Base-by-base conservation (phyloP, 2,888 invertebrate genomes). In the Volucella inanis region DNA sequence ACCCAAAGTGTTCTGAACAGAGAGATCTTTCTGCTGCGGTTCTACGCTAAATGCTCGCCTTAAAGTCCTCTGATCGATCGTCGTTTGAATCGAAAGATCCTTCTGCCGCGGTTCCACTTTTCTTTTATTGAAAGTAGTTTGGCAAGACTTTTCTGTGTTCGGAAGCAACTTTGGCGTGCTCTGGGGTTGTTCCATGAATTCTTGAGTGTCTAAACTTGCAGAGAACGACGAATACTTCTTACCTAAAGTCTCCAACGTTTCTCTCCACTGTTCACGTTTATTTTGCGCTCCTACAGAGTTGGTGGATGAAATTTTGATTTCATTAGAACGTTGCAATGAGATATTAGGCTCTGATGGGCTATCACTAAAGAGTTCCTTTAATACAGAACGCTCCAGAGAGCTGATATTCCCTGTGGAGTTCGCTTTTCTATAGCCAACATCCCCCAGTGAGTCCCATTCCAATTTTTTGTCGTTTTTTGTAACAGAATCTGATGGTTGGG, bases 371-470 rank as follows among this genome's bases (percentile, higher is more conserved):
- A 89, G 88, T 41, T 89, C 91, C 55, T 89, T 90, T 9, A 92
- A 78, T 8, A 92, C 88, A 0, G 90, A 91, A 1, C 91, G 89
- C 71, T 92, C 92, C 61, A 92, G 62, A 0, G 90, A 89, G 76
- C 90, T 90, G 0, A 90, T 88, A 54, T 91, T 91, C 87, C 93
- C 94, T 38, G 93, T 92, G 14, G 93, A 93, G 89, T 93, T 93
- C 87, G 94, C 93, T 88, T 95, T 94, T 41, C 92, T 94, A 91
- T 97, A 97, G 0, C 97, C 97, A 55, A 97, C 96, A 92, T 97
- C 97, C 0, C 96, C 97, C 31, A 97, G 94, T 47, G 96, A 97
- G 90, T 97, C 97, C 97, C 97, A 97, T 92, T 97, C 97, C 2
- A 97, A 92, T 86, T 95, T 95, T 67, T 95, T 94, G 47, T 89